Base-by-base conservation (phyloP, 2,888 invertebrate species). In the Ceriagrion tenellum region DNA sequence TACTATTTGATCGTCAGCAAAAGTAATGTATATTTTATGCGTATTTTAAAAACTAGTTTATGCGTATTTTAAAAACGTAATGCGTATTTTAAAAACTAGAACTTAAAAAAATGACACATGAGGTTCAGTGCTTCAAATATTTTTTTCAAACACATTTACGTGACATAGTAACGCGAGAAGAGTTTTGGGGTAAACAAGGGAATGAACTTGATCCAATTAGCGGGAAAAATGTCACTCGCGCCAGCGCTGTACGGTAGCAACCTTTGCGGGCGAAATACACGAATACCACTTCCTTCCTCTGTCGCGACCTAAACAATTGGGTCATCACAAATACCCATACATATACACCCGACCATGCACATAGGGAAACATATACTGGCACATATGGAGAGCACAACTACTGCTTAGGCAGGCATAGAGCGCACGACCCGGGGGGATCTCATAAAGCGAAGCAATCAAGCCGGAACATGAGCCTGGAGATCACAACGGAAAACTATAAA, bases 121-220 rank as follows among this genome's bases (percentile, higher is more conserved):
- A 59, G 59, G 16, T 59, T 59, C 13, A 20, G 20, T 13, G 59
- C 1, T 59, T 59, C 18, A 59, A 59, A 59, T 59, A 59, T 59
- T 59, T 59, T 59, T 59, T 12, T 16, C 0, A 59, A 59, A 59
- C 59, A 20, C 59, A 59, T 13, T 20, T 47, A 47, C 47, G 8
- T 47, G 59, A 59, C 20, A 18, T 20, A 59, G 16, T 20, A 59
- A 10, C 20, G 59, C 20, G 59, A 59, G 3, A 69, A 47, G 69
- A 69, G 69, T 47, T 47, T 47, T 47, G 10, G 69, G 13, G 69
- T 8, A n/a, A 26, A 69, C 10, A 69, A 69, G 69, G n/a, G 81
- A 13, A 81, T 12, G 81, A 81, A 81, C 81, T 81, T 81, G 81
- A 81, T 81, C 30, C 35, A 81, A 81, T 81, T 81, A 35, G 81